Evolutionary conservation across 2,113 vertebrate genomes (phyloP).

Genomic region (Guaruba guarouba): DNA sequence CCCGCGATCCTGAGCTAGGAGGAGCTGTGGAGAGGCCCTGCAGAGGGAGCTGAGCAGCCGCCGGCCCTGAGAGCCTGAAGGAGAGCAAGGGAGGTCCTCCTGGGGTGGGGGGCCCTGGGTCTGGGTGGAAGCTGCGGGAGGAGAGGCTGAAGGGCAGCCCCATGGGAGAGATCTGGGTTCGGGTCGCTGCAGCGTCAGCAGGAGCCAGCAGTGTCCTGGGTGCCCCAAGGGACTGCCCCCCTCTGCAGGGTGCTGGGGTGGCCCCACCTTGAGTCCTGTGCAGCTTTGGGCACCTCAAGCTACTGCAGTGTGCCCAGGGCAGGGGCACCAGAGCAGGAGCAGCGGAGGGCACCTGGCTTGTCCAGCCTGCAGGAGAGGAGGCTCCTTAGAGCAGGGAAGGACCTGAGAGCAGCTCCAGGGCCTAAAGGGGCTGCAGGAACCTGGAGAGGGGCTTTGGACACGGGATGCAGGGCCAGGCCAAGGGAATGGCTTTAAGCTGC

Average conservation of each 20-base stretch:
- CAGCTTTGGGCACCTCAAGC: background rate
- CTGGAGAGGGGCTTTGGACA: background rate
- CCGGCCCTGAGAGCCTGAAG: background rate
- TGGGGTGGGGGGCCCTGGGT: background rate
- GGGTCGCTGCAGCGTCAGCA: background rate
- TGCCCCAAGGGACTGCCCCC: background rate
- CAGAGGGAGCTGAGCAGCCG: background rate
- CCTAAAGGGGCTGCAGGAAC: background rate
- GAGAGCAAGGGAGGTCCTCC: background rate
- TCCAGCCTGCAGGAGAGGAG: background rate
- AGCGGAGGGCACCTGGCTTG: too few species aligned
- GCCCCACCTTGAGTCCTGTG: background rate
- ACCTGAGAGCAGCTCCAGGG: background rate
- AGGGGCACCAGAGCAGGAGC: fast-evolving
- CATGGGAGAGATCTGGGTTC: background rate
- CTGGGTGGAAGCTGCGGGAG: background rate
- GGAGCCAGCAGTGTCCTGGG: background rate
- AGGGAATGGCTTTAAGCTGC: too few species aligned
- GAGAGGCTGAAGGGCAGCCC: background rate
- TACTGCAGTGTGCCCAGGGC: background rate
- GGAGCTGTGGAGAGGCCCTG: background rate
- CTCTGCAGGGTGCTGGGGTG: background rate
- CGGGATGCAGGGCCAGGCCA: too few species aligned
- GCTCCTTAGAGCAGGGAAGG: background rate
- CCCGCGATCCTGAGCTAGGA: background rate